These are phyloP conservation scores for Gari tellinella DNA, from an alignment of 2,888 invertebrate species.

Conservation along the genomic window DNA sequence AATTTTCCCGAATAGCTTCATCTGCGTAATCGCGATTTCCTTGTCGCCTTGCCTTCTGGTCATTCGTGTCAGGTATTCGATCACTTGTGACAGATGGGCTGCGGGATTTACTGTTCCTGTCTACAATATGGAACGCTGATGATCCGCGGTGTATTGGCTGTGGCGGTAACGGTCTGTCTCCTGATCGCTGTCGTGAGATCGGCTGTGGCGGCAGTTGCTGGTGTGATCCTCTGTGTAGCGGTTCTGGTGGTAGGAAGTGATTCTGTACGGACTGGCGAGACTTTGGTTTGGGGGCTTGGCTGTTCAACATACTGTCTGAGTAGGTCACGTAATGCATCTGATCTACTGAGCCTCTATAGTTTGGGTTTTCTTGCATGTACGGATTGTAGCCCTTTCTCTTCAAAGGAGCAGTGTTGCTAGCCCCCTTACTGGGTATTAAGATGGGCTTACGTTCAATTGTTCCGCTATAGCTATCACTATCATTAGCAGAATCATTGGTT, in stretches of 20 bases:
- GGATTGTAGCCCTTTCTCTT: too few relatives aligned
- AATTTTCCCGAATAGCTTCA: conserved; percentile 62
- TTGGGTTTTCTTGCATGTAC: too few relatives aligned
- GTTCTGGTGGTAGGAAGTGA: conserved; percentile 61
- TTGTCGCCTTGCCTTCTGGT: conserved; percentile 9
- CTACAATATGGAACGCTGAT: conserved; percentile 68
- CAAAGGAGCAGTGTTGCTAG: too few relatives aligned
- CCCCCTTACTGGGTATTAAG: too few relatives aligned
- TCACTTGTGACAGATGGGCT: conserved; percentile 48
- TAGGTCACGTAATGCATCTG: conserved; percentile 51
- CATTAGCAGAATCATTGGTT: too few relatives aligned
- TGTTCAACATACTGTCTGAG: conserved; percentile 55
- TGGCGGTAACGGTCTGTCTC: conserved; percentile 43
- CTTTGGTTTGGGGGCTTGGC: conserved; percentile 35
- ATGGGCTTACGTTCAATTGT: too few relatives aligned
- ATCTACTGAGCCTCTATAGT: too few relatives aligned
- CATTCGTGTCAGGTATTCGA: neutral
- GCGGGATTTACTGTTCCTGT: conserved; percentile 35
- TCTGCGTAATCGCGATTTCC: conserved; percentile 39
- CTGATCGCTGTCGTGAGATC: conserved; percentile 44
- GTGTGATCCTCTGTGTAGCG: conserved; percentile 44
- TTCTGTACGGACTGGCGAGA: conserved; percentile 58
- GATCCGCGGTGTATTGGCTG: conserved; percentile 60
- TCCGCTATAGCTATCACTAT: too few relatives aligned
- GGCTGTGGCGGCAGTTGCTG: conserved; percentile 61